A percentile compares a stretch with the other conserved stretches of the same genome.
phyloP scores from a whole-genome alignment of 2,797 vertebrate species.

The Sylvilagus floridanus region DNA sequence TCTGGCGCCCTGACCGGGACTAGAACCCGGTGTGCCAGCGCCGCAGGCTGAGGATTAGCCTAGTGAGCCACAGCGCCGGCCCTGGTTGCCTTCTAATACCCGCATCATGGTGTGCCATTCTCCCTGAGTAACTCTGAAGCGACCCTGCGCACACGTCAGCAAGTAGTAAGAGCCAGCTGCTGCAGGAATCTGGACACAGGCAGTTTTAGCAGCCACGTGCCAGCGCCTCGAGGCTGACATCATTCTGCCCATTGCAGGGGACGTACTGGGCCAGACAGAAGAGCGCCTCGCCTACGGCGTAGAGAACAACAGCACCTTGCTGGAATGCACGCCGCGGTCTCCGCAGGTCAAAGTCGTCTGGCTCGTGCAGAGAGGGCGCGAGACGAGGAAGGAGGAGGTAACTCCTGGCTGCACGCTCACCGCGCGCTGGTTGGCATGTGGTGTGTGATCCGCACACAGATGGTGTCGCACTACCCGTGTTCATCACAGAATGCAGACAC shows the following conservation, averaged over 20 bases:
- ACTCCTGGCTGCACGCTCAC: neutral
- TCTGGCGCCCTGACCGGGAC: no score
- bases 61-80: no score
- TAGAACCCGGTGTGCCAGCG: no score
- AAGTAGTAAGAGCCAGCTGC: neutral
- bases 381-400: conserved; percentile 93
- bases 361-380: conserved; percentile 91
- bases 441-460: neutral
- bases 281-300: conserved; percentile 93
- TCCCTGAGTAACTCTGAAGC: conserved; percentile 12
- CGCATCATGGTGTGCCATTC: neutral
- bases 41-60: no score
- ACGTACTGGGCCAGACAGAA: conserved; percentile 90
- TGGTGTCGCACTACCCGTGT: neutral
- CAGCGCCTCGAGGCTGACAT: neutral
- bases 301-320: conserved; percentile 95
- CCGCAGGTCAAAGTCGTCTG: conserved; percentile 96
- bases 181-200: neutral
- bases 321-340: conserved; percentile 96
- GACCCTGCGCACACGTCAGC: neutral
- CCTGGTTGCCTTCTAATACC: neutral
- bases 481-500: no score
- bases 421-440: neutral
- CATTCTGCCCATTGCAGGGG: conserved; percentile 83
- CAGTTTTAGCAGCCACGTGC: neutral